phyloP scores from a whole-genome alignment of 2,888 invertebrate species.

The Dasysyrphus tricinctus region DNA sequence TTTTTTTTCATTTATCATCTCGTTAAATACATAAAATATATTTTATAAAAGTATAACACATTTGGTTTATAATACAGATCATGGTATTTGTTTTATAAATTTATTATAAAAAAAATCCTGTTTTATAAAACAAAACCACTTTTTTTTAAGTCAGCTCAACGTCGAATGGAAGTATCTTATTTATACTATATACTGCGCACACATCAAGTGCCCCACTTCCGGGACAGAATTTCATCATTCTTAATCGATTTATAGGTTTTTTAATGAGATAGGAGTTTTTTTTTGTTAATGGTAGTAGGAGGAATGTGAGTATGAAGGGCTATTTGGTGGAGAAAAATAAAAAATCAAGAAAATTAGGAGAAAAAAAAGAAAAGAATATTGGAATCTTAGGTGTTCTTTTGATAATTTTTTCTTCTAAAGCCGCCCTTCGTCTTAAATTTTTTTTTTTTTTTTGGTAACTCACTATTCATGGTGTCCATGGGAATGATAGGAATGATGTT shows the following conservation, averaged over 20 bases:
- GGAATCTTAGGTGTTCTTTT: constrained; percentile 37
- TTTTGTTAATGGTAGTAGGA: constrained; percentile 28
- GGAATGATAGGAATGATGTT: constrained; percentile 83
- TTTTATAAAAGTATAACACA: constrained; percentile 81
- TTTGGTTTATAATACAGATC: constrained; percentile 82
- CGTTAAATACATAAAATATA: constrained; percentile 74
- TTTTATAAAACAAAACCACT: constrained; percentile 62
- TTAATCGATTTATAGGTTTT: constrained; percentile 56
- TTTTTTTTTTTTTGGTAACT: constrained; percentile 71
- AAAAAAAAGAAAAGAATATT: constrained; percentile 43
- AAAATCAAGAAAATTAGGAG: constrained; percentile 44
- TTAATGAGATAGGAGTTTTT: constrained; percentile 18
- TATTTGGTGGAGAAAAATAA: constrained; percentile 24
- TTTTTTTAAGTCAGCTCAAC: constrained; percentile 81
- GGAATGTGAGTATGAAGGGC: constrained; percentile 57
- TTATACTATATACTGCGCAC: constrained; percentile 8
- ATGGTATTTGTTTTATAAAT: constrained; percentile 76
- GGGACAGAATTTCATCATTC: constrained; percentile 77
- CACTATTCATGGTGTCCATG: constrained; percentile 80
- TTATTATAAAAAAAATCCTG: constrained; percentile 52
- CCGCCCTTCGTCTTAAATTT: constrained; percentile 22
- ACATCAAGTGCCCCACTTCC: constrained; percentile 68
- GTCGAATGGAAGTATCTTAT: constrained; percentile 77
- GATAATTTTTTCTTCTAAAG: constrained; percentile 12
- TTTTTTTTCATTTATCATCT: constrained; percentile 54